Base-by-base conservation (phyloP, 1,140 invertebrate species). In the Ceratina japonica region DNA sequence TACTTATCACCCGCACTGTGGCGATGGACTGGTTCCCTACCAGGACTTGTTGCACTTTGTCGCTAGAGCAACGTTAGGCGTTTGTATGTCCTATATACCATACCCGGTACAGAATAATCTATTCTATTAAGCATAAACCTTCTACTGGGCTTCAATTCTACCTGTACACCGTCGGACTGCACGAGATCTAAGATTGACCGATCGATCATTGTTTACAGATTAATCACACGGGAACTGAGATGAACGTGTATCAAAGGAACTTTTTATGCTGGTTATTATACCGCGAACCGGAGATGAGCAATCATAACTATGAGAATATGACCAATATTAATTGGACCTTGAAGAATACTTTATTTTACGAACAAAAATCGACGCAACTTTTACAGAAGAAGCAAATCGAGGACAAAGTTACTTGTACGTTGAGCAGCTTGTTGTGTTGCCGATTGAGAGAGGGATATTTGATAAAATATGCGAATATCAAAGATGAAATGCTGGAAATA, bases 1-100 rank as follows among this genome's bases (percentile, higher is more conserved):
- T 83, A 90, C 93, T 27, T 95, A 95, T 90, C 94, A 96, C 91
- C 95, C 95, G 22, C 93, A 95, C 87, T 94, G 94, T 78, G 94
- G 93, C 54, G 93, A 94, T 71, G 96, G 96, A 18, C 93, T 95
- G 86, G 94, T 97, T 1, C 94, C 96, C 31, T 96, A 97, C 90
- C 94, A 94, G 65, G 96, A 97, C 89, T 91, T 97, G 20, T 94
- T 98, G 92, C 93, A 96, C 86, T 97, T 97, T 88, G 94, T 98
- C 79, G 94, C 97, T 52, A 94, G 94, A 61, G 96, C 97, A 24
- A 97, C 97, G 18, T 94, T 96, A 88, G 97, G 97, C 56, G 94
- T 94, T 73, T 97, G 96, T 88, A 93, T 97, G 85, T 92, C 93
- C 27, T 92, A 87, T 78, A 91, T 93, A 84, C 93, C 94, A 62